These are phyloP conservation scores for Rhabdophis nuchalis DNA, from an alignment of 2,797 vertebrate species.

Conservation along the genomic window DNA sequence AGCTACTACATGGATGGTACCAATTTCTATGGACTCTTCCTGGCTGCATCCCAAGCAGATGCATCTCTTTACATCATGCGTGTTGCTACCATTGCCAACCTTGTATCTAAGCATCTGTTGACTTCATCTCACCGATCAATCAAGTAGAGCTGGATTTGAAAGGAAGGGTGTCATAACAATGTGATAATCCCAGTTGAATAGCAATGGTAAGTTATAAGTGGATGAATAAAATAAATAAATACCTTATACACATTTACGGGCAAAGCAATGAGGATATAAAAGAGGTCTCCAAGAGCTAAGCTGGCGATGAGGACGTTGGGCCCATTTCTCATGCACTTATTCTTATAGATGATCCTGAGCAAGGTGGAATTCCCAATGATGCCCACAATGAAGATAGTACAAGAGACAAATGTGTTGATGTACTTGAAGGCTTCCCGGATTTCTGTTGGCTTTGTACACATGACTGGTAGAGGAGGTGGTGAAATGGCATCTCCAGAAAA, in stretches of 20 bases:
- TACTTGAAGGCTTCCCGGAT: slow-evolving; percentile 85
- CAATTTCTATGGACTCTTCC: background rate
- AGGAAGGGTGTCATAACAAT: background rate
- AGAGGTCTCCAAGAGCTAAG: slow-evolving; percentile 84
- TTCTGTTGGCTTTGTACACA: slow-evolving; percentile 76
- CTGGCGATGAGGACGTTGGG: slow-evolving; percentile 88
- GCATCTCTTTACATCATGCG: background rate
- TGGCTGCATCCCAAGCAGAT: background rate
- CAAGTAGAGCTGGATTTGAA: background rate
- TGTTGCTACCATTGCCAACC: background rate
- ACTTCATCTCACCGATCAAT: background rate
- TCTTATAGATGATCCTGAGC: slow-evolving; percentile 88
- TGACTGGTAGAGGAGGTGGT: slow-evolving; percentile 61
- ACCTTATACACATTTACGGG: slow-evolving; percentile 82
- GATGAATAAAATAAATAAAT: background rate
- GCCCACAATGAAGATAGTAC: slow-evolving; percentile 84
- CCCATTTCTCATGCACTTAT: slow-evolving; percentile 90
- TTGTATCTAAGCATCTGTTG: background rate
- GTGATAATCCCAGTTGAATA: background rate
- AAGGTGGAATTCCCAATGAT: slow-evolving; percentile 87
- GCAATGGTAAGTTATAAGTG: accelerated
- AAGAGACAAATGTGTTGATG: slow-evolving; percentile 84
- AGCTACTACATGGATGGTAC: background rate
- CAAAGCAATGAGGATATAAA: slow-evolving; percentile 86
- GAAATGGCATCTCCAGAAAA: slow-evolving; percentile 20